These are phyloP conservation scores for Podargus strigoides DNA, from an alignment of 2,797 vertebrate species.

Conservation along the genomic window DNA sequence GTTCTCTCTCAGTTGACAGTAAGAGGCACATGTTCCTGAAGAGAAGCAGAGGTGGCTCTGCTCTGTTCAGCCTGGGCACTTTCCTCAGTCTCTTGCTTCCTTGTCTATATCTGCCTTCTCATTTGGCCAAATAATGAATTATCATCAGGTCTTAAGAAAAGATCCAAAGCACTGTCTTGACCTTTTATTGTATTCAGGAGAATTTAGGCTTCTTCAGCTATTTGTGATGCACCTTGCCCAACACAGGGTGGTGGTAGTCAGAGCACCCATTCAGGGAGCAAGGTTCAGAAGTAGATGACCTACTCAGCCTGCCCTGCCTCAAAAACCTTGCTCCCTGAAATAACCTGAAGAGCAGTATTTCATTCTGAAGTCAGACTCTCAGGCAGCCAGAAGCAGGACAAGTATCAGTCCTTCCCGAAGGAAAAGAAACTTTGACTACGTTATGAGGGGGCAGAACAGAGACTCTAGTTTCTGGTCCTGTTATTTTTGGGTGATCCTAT, in stretches of 20 bases:
- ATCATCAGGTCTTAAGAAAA: neutral
- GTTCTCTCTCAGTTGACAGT: neutral
- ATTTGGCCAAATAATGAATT: neutral
- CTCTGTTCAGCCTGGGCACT: neutral
- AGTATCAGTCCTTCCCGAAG: neutral
- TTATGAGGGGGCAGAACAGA: neutral
- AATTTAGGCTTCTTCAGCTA: neutral
- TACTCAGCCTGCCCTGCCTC: neutral
- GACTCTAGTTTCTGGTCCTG: neutral
- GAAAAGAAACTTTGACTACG: neutral
- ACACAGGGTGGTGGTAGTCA: neutral
- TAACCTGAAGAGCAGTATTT: neutral
- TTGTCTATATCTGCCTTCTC: neutral
- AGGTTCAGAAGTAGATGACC: neutral
- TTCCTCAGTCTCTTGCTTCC: neutral
- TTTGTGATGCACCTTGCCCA: neutral
- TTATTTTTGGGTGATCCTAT: too few species aligned
- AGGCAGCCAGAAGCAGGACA: neutral
- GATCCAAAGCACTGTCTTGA: neutral
- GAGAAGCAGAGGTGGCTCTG: neutral
- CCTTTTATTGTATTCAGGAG: neutral
- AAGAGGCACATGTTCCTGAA: fast-evolving
- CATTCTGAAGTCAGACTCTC: neutral
- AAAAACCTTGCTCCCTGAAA: neutral
- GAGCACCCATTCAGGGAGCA: neutral